Evolutionary conservation across 2,113 vertebrate species (phyloP).

Genomic region (Takifugu bimaculatus): DNA sequence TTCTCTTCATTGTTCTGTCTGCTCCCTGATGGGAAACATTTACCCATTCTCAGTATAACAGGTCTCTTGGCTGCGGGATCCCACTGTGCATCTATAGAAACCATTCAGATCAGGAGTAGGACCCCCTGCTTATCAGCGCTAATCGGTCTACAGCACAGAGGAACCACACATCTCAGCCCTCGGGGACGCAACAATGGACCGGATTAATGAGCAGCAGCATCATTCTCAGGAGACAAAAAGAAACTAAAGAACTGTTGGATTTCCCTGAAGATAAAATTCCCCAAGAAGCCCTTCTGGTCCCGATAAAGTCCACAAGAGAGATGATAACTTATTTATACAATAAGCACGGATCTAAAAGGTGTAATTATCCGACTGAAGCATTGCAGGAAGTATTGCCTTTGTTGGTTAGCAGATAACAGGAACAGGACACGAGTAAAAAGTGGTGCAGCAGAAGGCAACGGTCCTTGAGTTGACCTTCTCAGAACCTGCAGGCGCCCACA

Average conservation of each 20-base stretch:
- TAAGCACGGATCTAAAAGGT: too few species aligned
- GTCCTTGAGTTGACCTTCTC: background rate
- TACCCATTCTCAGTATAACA: background rate
- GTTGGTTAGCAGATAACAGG: background rate
- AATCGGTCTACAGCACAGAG: background rate
- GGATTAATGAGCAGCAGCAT: background rate
- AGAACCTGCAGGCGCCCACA: background rate
- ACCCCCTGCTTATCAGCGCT: background rate
- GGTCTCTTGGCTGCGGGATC: background rate
- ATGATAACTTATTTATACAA: too few species aligned
- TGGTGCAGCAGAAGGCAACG: background rate
- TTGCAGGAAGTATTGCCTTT: background rate
- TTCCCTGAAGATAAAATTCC: background rate
- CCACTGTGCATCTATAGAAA: background rate
- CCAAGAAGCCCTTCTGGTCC: background rate
- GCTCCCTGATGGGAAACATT: background rate
- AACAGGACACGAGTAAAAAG: background rate
- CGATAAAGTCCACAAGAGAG: background rate
- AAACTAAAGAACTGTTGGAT: background rate
- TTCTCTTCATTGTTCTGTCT: background rate
- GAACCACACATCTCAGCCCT: background rate
- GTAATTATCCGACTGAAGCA: too few species aligned
- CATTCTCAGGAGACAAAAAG: background rate
- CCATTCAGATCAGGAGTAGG: too few species aligned
- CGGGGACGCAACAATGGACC: background rate